phyloP scores from a whole-genome alignment of 2,113 vertebrate species.

The Atherinomorus stipes region DNA sequence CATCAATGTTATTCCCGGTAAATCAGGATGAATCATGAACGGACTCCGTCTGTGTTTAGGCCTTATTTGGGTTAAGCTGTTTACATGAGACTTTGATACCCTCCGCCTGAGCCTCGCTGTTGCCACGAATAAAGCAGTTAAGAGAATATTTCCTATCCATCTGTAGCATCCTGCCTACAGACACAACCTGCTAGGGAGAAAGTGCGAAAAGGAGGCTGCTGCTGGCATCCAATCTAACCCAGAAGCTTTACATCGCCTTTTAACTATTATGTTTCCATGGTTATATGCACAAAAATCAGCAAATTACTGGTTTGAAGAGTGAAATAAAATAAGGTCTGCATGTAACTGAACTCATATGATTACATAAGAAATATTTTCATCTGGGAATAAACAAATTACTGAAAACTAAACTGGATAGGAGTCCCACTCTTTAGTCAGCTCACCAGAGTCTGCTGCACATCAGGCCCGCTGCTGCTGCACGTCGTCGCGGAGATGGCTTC shows the following conservation, averaged over 20 bases:
- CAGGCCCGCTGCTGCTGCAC: slow-evolving; percentile 7
- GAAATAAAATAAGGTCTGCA: background rate
- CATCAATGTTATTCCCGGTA: background rate
- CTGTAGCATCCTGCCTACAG: slow-evolving; percentile 40
- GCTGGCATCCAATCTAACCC: slow-evolving; percentile 31
- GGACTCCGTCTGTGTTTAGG: background rate
- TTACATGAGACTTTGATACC: slow-evolving; percentile 13
- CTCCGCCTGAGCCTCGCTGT: slow-evolving; percentile 12
- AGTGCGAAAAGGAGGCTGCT: slow-evolving; percentile 10
- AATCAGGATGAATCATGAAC: background rate
- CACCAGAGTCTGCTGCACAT: slow-evolving; percentile 58
- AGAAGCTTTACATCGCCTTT: background rate
- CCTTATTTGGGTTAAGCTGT: slow-evolving; percentile 25
- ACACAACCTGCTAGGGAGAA: slow-evolving; percentile 25
- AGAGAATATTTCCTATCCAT: slow-evolving; percentile 58
- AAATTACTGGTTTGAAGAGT: no score
- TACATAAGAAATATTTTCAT: no score
- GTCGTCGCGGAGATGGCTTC: slow-evolving; percentile 9
- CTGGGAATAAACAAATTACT: no score
- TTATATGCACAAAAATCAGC: background rate
- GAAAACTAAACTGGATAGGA: background rate
- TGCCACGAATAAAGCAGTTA: slow-evolving; percentile 25
- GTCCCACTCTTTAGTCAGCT: slow-evolving; percentile 6
- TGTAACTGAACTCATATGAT: no score
- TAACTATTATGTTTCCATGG: background rate